Conservation (phyloP, 2,797 vertebrate genomes). For the Tarsius wallacei region DNA sequence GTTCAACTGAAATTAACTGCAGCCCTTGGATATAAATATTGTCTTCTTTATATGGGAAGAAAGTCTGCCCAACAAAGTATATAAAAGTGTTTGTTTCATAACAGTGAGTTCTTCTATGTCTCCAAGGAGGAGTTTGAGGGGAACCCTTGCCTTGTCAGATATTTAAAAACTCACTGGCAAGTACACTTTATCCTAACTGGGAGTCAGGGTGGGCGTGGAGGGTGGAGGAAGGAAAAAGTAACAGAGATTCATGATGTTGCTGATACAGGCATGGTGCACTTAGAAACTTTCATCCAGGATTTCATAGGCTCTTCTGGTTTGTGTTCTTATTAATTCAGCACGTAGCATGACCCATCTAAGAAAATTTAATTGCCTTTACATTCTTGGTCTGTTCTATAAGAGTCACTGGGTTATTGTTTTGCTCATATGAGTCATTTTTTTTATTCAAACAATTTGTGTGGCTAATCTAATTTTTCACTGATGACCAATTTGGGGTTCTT, state of each 20-base stretch:
- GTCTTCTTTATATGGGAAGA: slow-evolving; percentile 29
- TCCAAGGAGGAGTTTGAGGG: slow-evolving; percentile 1
- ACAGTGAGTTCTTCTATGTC: background rate
- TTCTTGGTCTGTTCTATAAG: background rate
- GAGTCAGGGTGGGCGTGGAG: no score
- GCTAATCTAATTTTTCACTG: slow-evolving; percentile 20
- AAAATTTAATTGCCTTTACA: background rate
- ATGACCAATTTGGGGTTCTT: background rate
- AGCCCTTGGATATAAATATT: background rate
- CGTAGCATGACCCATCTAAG: background rate
- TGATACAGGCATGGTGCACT: fast-evolving
- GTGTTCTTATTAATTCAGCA: background rate
- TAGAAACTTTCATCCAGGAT: background rate
- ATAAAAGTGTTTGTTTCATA: slow-evolving; percentile 32
- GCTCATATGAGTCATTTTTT: slow-evolving; percentile 11
- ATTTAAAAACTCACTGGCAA: background rate
- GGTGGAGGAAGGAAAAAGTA: background rate
- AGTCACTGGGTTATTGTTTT: background rate
- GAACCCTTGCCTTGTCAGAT: background rate
- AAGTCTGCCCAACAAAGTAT: background rate
- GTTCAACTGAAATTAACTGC: background rate
- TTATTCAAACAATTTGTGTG: background rate
- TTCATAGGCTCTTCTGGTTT: background rate
- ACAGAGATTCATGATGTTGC: background rate
- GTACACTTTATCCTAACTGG: no score